Percentiles rank a stretch among this genome's conserved stretches.
phyloP scores from a whole-genome alignment of 1,140 invertebrate species.

The Tetramorium alpestre region DNA sequence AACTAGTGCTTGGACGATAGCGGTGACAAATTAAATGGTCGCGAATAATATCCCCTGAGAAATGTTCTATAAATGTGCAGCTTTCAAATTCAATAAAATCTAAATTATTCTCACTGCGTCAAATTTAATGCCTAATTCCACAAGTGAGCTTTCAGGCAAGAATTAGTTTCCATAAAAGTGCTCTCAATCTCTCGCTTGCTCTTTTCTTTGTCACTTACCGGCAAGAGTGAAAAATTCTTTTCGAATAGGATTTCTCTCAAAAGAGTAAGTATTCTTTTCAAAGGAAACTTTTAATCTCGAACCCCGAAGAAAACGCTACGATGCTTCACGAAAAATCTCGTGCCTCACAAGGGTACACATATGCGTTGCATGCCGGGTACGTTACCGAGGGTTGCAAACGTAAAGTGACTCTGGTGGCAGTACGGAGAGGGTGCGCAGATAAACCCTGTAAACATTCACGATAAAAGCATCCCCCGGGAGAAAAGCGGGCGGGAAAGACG shows the following conservation, averaged over 20 bases:
- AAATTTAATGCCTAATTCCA: not conserved
- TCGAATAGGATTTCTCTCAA: slow-evolving; percentile 1
- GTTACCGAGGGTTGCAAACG: slow-evolving; percentile 51
- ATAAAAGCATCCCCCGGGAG: slow-evolving; percentile 66
- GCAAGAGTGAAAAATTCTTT: slow-evolving; percentile 8
- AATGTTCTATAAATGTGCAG: not conserved
- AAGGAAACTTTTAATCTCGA: slow-evolving; percentile 20
- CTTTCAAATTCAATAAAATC: not conserved
- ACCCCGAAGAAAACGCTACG: slow-evolving; percentile 28
- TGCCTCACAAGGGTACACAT: not conserved
- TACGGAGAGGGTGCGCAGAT: slow-evolving; percentile 69
- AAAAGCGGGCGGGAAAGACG: slow-evolving; percentile 58
- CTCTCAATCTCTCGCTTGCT: not conserved
- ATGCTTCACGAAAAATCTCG: slow-evolving; percentile 51
- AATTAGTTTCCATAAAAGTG: not conserved
- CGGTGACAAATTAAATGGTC: not conserved
- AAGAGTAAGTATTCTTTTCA: slow-evolving; percentile 22
- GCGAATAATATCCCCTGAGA: not conserved
- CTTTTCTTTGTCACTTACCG: not conserved
- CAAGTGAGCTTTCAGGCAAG: not conserved
- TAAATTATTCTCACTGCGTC: not conserved
- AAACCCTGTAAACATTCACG: slow-evolving; percentile 74
- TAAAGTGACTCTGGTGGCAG: slow-evolving; percentile 60
- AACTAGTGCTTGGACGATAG: not conserved
- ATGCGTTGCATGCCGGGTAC: slow-evolving; percentile 5